Evolutionary conservation across 1,140 invertebrate genomes (phyloP), one percentile per base, ranked within the genome.

Genomic region (Diabrotica virgifera): DNA sequence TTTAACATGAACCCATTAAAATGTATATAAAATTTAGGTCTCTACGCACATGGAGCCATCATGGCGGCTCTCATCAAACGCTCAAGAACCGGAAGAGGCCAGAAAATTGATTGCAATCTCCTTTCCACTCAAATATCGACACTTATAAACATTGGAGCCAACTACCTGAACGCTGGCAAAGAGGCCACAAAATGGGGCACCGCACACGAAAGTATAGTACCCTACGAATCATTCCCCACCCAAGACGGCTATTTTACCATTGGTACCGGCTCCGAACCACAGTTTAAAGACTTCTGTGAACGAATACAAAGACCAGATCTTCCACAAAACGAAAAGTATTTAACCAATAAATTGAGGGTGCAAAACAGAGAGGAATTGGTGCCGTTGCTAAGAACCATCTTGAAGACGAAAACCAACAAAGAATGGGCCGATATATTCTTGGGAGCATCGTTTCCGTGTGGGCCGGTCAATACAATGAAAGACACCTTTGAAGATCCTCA

Each of bases 11-110:
- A 24, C 24, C 4, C 24, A 24, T 24, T 24, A 24, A 24, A 24
- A 24, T 24, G 1, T 46, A n/a, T 10, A 46, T 50, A n/a, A 46
- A 24, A 59, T 56, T 12, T 50, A 0, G 96, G 96, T 0, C 79
- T 98, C 2, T 97, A 96, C 79, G 94, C 95, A 6, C 92, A 96
- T 78, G 94, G 95, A n/a, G 94, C 96, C 0, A 97, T 98, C 57
- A 82, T 98, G 81, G 93, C 95, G 11, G 96, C 96, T 4, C 77
- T 98, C 8, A 79, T 95, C 50, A 86, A 95, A 71, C 82, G 93
- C 66, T 75, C 84, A 5, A 87, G 85, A 70, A 96, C 92, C 2
- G 90, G 93, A 0, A 78, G 77, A 72, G 96, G 96, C 5, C 94
- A 97, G 73, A 94, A 93, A 82, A 94, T 99, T 64, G 93, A 97